phyloP scores from a whole-genome alignment of 2,888 invertebrate genomes.

The Gymnoscelis rufifasciata region DNA sequence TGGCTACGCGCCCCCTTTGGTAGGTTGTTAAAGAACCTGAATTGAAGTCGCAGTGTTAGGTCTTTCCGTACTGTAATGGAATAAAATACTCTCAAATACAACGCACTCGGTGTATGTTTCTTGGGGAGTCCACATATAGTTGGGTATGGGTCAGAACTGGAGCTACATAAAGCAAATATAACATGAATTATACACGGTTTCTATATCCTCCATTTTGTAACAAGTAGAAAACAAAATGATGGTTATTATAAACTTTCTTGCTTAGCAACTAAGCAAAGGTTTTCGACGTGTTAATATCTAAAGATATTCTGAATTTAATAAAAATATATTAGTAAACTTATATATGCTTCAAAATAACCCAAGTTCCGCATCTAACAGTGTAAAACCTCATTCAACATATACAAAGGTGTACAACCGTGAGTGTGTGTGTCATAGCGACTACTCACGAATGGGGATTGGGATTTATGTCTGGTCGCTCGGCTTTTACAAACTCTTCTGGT shows the following conservation, averaged over 20 bases:
- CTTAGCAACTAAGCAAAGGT: too few relatives aligned
- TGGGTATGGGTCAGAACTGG: conserved; percentile 31
- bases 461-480: conserved; percentile 60
- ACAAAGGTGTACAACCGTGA: conserved; percentile 45
- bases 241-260: too few relatives aligned
- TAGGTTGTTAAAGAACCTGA: conserved; percentile 96
- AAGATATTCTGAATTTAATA: too few relatives aligned
- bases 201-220: conserved; percentile 8
- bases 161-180: conserved; percentile 25
- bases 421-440: conserved; percentile 50
- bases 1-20: conserved; percentile 93
- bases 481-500: conserved; percentile 48
- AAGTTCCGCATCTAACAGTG: conserved; percentile 21
- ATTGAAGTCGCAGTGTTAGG: conserved; percentile 95
- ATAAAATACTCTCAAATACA: conserved; percentile 63
- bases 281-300: too few relatives aligned
- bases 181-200: neutral
- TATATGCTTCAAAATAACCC: conserved; percentile 2
- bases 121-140: conserved; percentile 24
- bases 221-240: neutral
- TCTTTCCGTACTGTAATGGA: conserved; percentile 95
- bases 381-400: conserved; percentile 37
- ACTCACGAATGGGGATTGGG: conserved; percentile 77
- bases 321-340: neutral
- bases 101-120: conserved; percentile 36